Conservation (phyloP, 2,888 invertebrate species). For the Prosapia bicincta region DNA sequence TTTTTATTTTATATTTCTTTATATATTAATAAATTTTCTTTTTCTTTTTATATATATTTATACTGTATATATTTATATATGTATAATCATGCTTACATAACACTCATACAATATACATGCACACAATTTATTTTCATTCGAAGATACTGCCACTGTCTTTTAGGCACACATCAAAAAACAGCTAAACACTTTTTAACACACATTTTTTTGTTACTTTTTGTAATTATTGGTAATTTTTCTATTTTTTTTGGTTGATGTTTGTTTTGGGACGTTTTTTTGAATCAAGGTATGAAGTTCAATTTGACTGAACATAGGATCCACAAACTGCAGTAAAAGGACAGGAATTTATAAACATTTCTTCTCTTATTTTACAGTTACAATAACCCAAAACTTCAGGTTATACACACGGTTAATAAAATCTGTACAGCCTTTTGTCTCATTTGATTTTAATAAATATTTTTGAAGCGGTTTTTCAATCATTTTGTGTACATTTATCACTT, state of each 20-base stretch:
- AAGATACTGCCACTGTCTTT: not conserved
- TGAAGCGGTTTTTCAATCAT: not conserved
- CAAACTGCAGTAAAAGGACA: not conserved
- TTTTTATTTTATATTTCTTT: not conserved
- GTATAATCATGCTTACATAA: not conserved
- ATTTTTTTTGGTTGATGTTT: not conserved
- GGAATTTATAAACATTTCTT: not conserved
- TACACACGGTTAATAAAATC: not conserved
- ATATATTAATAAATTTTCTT: not conserved
- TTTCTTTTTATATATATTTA: not conserved
- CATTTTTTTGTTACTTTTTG: not conserved
- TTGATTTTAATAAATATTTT: not conserved
- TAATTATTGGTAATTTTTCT: not conserved
- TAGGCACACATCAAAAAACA: constrained; percentile 2
- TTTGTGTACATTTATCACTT: not conserved
- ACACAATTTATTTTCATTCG: not conserved
- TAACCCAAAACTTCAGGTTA: not conserved
- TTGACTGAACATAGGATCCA: not conserved
- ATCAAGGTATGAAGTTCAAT: not conserved
- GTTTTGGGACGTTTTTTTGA: not conserved
- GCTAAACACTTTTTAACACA: constrained; percentile 1
- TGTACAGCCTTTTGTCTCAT: not conserved
- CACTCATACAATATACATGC: not conserved
- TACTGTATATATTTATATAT: not conserved
- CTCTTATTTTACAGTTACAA: not conserved